Evolutionary conservation across 1,140 invertebrate species (phyloP), one percentile per base, ranked within the genome.

Genomic region (Brachionus paranguensis): DNA sequence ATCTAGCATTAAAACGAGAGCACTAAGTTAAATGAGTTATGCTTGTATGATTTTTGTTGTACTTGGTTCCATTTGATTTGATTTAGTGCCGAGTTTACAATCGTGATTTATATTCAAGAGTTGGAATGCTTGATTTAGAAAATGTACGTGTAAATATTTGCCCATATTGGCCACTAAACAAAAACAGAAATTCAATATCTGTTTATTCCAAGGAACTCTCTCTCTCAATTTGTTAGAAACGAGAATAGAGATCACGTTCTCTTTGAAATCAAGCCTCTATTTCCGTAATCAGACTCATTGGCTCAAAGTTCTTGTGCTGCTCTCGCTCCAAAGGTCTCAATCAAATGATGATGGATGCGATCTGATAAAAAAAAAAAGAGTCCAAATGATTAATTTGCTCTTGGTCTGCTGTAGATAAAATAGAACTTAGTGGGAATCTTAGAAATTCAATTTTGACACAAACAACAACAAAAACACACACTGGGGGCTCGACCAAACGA

Each of bases 1-100:
- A 72, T 72, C 37, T 72, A 72, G 68, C 68, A 72, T 72, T 72
- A 68, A 68, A 68, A 68, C 11, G 65, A 68, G 65, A 68, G 65
- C 65, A 68, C 65, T 43, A 72, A 45, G 37, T 72, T 72, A 72
- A 72, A 72, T 72, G 68, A 72, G 68, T 41, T 72, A 41, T 68
- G 65, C 33, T 20, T 20, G 37, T 41, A 43, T 41, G 68, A n/a
- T 41, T 72, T 72, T 72, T 33, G 17, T 60, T 27, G 53, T 60
- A 60, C 17, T 60, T 60, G 37, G 68, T 72, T 72, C 68, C 68
- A 72, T 72, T 7, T 43, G 33, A 72, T 17, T 72, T 72, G 7
- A 24, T 37, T 68, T 64, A 4, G 8, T 64, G 2, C 27, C 27
- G 33, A 68, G 41, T 41, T n/a, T 12, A 20, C 5, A 12, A 72